Percentiles rank a stretch among this genome's conserved stretches.
Conservation (phyloP, 2,888 invertebrate genomes). For the Mayetiola destructor region DNA sequence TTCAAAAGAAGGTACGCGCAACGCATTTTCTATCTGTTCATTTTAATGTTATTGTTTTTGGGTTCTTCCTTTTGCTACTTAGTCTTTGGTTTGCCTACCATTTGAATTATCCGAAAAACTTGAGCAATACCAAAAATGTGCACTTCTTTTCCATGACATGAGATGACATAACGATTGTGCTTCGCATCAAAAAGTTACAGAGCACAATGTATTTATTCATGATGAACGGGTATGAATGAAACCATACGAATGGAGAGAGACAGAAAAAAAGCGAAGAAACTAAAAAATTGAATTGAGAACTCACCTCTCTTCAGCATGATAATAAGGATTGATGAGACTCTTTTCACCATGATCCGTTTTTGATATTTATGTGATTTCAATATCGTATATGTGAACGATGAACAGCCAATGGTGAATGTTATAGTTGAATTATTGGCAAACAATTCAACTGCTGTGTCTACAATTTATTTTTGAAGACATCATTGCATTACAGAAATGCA, state of each 20-base stretch:
- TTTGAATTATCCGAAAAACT: not conserved
- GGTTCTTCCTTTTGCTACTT: no score
- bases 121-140: not conserved
- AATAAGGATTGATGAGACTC: not conserved
- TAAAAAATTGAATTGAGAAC: no score
- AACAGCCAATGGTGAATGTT: not conserved
- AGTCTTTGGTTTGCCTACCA: no score
- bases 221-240: not conserved
- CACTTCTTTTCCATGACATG: constrained; percentile 3
- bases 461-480: not conserved
- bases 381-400: not conserved
- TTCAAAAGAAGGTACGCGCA: not conserved
- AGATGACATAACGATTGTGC: constrained; percentile 8
- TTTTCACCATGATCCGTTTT: not conserved
- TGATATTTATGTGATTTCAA: constrained; percentile 10
- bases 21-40: not conserved
- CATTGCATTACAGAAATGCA: not conserved
- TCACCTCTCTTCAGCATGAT: no score
- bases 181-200: not conserved
- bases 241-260: no score
- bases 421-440: constrained; percentile 9
- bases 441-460: not conserved
- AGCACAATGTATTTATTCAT: not conserved
- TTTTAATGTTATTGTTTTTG: no score
- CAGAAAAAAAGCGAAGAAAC: no score